These are phyloP conservation scores for Prunella fulvescens DNA, from an alignment of 2,113 vertebrate species.

Conservation along the genomic window DNA sequence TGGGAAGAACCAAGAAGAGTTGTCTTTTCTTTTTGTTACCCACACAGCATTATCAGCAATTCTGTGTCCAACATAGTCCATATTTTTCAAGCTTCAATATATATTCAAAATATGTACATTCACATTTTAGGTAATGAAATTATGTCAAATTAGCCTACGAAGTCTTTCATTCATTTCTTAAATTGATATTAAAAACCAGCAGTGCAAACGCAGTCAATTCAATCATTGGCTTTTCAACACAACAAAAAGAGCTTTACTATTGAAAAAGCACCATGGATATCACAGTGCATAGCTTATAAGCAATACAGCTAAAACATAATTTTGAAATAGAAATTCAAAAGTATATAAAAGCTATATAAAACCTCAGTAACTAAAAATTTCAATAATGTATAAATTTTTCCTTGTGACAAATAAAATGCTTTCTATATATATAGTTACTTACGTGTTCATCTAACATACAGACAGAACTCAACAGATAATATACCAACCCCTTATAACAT, in stretches of 20 bases:
- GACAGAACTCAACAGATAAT: not conserved
- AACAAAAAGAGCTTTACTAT: not conserved
- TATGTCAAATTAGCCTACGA: not conserved
- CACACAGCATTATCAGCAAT: not conserved
- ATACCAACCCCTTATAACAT: not conserved
- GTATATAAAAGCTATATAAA: not conserved
- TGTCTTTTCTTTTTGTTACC: not conserved
- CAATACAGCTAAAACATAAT: not conserved
- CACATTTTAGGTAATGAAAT: not conserved
- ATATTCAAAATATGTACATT: not conserved
- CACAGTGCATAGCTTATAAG: not conserved
- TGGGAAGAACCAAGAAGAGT: fast-evolving
- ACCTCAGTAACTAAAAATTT: not conserved
- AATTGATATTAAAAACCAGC: not conserved
- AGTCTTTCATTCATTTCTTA: not conserved
- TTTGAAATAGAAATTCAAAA: not conserved
- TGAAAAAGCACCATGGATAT: not conserved
- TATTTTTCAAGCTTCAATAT: not conserved
- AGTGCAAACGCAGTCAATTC: not conserved
- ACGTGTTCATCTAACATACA: not conserved
- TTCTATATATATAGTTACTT: not conserved
- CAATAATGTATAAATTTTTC: not conserved
- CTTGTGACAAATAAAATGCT: not conserved
- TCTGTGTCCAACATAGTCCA: not conserved
- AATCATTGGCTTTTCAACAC: not conserved